Conservation (phyloP, 2,888 invertebrate genomes). For the Petrophora chlorosata region DNA sequence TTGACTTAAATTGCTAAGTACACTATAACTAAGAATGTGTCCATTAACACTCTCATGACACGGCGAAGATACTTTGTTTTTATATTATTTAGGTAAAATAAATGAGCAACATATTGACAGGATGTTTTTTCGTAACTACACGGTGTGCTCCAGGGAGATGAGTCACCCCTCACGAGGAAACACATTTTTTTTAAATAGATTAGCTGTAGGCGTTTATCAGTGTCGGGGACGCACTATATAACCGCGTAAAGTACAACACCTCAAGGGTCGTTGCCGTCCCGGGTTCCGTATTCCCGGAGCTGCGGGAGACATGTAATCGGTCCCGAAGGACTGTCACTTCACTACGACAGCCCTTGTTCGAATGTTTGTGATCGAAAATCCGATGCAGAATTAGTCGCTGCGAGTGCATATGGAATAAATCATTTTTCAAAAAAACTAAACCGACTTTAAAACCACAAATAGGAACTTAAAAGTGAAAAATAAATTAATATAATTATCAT, state of each 20-base stretch:
- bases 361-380: slow-evolving; percentile 25
- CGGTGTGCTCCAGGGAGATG: slow-evolving; percentile 19
- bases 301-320: slow-evolving; percentile 41
- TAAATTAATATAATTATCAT: too few relatives aligned
- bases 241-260: slow-evolving; percentile 33
- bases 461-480: too few relatives aligned
- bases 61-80: too few relatives aligned
- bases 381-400: slow-evolving; percentile 35
- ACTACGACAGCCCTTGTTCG: slow-evolving; percentile 27
- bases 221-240: slow-evolving; percentile 38
- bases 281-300: slow-evolving; percentile 11
- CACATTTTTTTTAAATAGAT: slow-evolving; percentile 38
- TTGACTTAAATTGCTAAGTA: too few relatives aligned
- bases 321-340: slow-evolving; percentile 47
- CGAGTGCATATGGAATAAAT: slow-evolving; percentile 25
- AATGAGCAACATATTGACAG: too few relatives aligned
- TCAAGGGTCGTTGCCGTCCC: slow-evolving; percentile 24
- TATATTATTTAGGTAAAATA: too few relatives aligned
- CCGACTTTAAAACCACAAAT: too few relatives aligned
- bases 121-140: too few relatives aligned
- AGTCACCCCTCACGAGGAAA: slow-evolving; percentile 34
- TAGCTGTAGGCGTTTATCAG: slow-evolving; percentile 41
- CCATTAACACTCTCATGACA: too few relatives aligned
- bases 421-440: too few relatives aligned
- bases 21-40: too few relatives aligned